phyloP scores from a whole-genome alignment of 2,888 invertebrate genomes.

The Chrysodeixis includens region DNA sequence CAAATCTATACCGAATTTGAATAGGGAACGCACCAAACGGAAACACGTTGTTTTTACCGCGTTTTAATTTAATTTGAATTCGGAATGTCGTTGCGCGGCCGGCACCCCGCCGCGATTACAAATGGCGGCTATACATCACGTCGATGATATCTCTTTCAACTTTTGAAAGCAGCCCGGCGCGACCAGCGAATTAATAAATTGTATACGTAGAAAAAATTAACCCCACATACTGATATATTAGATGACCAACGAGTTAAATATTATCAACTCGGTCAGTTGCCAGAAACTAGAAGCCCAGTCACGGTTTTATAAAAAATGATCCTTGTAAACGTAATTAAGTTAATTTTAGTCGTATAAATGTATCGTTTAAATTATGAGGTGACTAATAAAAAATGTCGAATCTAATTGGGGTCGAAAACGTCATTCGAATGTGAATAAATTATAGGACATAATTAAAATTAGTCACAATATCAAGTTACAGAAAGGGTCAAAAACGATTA shows the following conservation, averaged over 20 bases:
- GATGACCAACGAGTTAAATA: slow-evolving; percentile 63
- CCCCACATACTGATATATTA: slow-evolving; percentile 73
- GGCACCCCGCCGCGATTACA: slow-evolving; percentile 84
- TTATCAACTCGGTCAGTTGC: slow-evolving; percentile 44
- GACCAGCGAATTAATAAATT: slow-evolving; percentile 83
- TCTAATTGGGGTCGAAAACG: slow-evolving; percentile 25
- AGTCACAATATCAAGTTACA: slow-evolving; percentile 30
- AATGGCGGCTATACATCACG: slow-evolving; percentile 87
- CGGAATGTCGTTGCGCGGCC: slow-evolving; percentile 80
- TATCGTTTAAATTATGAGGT: slow-evolving; percentile 11
- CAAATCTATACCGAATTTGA: slow-evolving; percentile 82
- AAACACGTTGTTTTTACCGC: slow-evolving; percentile 87
- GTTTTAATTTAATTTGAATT: slow-evolving; percentile 88
- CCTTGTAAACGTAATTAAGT: slow-evolving; percentile 9
- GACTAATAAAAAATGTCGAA: slow-evolving; percentile 17
- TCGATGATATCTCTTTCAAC: slow-evolving; percentile 89
- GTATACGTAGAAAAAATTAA: slow-evolving; percentile 71
- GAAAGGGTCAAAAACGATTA: slow-evolving; percentile 34
- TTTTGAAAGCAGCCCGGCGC: slow-evolving; percentile 81
- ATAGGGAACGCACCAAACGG: slow-evolving; percentile 78
- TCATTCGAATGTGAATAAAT: slow-evolving; percentile 26
- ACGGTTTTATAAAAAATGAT: slow-evolving; percentile 21
- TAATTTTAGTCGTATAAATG: slow-evolving; percentile 26
- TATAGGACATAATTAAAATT: slow-evolving; percentile 23
- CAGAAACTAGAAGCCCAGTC: slow-evolving; percentile 45